Percentiles rank a stretch among this genome's conserved stretches.
These are phyloP conservation scores for Vespertilio murinus DNA, from an alignment of 2,797 vertebrate genomes.

Conservation along the genomic window DNA sequence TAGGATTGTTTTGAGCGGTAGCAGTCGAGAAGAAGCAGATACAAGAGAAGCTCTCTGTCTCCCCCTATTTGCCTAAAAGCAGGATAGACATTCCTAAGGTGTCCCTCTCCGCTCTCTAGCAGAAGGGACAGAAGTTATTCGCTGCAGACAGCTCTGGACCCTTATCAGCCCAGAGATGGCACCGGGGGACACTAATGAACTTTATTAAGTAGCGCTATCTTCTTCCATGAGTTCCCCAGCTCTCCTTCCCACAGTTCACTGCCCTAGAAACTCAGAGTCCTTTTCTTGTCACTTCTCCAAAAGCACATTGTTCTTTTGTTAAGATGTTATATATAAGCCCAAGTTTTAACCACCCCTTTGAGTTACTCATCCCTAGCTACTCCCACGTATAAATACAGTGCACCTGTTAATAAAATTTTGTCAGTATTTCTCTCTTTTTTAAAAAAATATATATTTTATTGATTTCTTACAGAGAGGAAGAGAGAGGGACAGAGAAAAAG, in stretches of 20 bases:
- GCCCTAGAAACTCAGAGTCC: background rate
- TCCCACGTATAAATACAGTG: too few species aligned
- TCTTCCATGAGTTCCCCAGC: background rate
- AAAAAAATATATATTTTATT: too few species aligned
- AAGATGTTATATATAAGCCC: background rate
- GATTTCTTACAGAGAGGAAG: too few species aligned
- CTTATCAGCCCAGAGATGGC: background rate
- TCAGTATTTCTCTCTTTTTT: background rate
- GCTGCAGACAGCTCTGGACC: background rate
- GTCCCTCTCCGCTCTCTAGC: background rate
- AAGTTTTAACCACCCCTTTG: background rate
- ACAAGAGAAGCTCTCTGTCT: background rate
- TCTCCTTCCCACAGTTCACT: background rate
- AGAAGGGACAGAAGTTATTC: background rate
- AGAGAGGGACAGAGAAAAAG: too few species aligned
- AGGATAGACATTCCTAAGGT: background rate
- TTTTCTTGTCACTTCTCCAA: background rate
- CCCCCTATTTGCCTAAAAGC: background rate
- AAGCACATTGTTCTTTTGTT: background rate
- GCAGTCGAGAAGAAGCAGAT: background rate
- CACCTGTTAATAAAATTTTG: background rate
- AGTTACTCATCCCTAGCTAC: background rate
- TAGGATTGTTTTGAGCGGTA: background rate
- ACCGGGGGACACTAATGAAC: background rate
- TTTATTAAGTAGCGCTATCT: background rate